Conservation (phyloP, 2,113 vertebrate species). For the Cygnus atratus region DNA sequence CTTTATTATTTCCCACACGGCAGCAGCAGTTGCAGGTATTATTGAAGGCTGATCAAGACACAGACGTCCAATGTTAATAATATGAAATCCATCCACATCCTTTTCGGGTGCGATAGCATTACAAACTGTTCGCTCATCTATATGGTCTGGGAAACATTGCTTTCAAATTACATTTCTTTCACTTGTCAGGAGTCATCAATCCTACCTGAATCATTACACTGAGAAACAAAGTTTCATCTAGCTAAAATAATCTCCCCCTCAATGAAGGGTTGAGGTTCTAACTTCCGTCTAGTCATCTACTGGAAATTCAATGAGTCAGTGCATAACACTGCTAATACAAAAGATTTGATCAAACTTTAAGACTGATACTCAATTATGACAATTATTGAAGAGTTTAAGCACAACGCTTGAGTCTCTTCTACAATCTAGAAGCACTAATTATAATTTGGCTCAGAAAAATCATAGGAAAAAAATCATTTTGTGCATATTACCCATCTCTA, state of each 20-base stretch:
- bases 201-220: not conserved
- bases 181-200: not conserved
- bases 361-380: rapidly evolving
- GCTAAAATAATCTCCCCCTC: not conserved
- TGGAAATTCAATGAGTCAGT: not conserved
- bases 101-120: conserved; percentile 89
- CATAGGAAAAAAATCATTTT: not conserved
- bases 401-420: not conserved
- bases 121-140: conserved; percentile 86
- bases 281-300: not conserved
- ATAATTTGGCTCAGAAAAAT: not conserved
- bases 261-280: too few relatives aligned
- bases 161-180: not conserved
- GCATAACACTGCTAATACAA: not conserved
- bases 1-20: conserved; percentile 92
- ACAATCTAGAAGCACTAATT: not conserved
- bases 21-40: conserved; percentile 89
- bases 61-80: conserved; percentile 89
- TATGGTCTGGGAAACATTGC: conserved; percentile 76
- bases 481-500: not conserved
- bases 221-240: not conserved
- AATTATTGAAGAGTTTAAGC: not conserved
- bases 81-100: conserved; percentile 94
- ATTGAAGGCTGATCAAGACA: conserved; percentile 90
- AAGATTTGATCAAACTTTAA: not conserved